Evolutionary conservation across 2,113 vertebrate species (phyloP), one percentile per base, ranked within the genome.

Genomic region (Eira barbara): DNA sequence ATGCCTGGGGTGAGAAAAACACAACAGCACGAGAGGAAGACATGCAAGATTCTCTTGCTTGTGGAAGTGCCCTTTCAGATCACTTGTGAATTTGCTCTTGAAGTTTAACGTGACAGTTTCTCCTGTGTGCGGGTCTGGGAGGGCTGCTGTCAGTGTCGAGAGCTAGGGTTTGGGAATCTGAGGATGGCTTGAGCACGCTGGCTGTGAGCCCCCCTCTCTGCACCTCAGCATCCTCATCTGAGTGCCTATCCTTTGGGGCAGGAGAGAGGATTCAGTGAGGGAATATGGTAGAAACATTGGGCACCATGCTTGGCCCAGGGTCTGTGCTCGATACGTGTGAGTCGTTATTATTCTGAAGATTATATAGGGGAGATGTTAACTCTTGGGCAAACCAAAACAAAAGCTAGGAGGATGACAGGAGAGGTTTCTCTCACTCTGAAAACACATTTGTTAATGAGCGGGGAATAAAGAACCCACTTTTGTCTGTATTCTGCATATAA

Each of bases 1-100:
- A 13, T 34, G 42, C 9, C 12, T 21, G 3, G 20, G 7, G 7
- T 34, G 25, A 61, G 36, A 17, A 29, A 36, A 67, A 11, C 45
- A 36, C 18, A 39, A 20, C 15, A 2, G 14, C 36, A 1, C 31
- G 21, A 20, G 17, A 80, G 67, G 59, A n/a, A n/a, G 27, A 31
- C 2, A 0, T 36, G 47, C 36, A 15, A 12, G n/a, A 61, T n/a
- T 23, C 2, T 1, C 2, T 15, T 69, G 55, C 17, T 73, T 21
- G 8, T 15, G 14, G 20, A 45, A 4, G 9, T 2, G 1, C 10
- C 55, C 42, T 31, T 69, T 42, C 45, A n/a, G 14, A 20, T 39
- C 1, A 1, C 52, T 55, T 7, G 4, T 10, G 4, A 57, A 23
- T 42, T 81, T 55, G 36, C 67, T 74, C 45, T 89, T 45, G 23